Percentiles rank a stretch among this genome's conserved stretches.
Conservation (phyloP, 2,888 invertebrate species). For the Drosophila seclusa region DNA sequence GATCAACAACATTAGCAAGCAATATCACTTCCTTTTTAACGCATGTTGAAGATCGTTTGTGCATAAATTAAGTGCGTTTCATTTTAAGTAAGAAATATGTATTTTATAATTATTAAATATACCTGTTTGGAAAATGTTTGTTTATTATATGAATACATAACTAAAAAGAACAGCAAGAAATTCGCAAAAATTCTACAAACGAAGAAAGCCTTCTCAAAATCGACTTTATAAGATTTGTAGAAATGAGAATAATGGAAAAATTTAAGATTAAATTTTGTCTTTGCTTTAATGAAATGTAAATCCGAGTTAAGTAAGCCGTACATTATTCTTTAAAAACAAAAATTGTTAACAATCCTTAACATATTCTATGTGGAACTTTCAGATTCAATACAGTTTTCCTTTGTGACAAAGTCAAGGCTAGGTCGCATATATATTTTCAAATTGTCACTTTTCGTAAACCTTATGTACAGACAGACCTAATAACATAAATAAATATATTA, state of each 20-base stretch:
- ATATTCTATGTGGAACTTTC: background rate
- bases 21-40: slow-evolving; percentile 20
- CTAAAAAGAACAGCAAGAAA: background rate
- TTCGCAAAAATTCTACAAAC: background rate
- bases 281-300: background rate
- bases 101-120: background rate
- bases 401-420: background rate
- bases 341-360: background rate
- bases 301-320: background rate
- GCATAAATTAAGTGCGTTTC: background rate
- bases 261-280: background rate
- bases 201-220: background rate
- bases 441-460: background rate
- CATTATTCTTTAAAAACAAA: background rate
- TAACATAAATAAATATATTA: slow-evolving; percentile 6
- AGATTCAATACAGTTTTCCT: background rate
- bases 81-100: background rate
- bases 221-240: background rate
- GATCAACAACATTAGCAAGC: slow-evolving; percentile 10
- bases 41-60: slow-evolving; percentile 1
- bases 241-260: background rate
- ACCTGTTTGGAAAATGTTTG: background rate
- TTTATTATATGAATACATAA: background rate
- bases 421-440: background rate
- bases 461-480: background rate